Base-by-base conservation (phyloP, 2,113 vertebrate species). In the Gobio gobio region DNA sequence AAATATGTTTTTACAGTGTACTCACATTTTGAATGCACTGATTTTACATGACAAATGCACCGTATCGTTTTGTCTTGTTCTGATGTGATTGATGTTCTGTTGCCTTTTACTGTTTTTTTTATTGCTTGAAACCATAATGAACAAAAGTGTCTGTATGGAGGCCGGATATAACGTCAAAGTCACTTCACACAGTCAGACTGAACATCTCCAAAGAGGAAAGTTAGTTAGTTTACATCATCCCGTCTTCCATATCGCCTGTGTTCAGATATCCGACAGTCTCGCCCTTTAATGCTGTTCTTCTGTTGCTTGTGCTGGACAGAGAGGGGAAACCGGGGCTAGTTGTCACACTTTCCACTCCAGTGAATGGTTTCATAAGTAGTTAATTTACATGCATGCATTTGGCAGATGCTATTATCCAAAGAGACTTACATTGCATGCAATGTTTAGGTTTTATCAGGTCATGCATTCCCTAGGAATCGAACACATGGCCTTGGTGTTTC, bases 231-330 rank as follows among this genome's bases (percentile, higher is more conserved):
- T 64, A 51, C 78, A 84, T 63, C 85, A 56, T 82, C 40, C 1
- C 33, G 87, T 88, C 84, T 86, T 86, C 82, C 87, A 78, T 58
- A 16, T 61, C 22, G 49, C 79, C 59, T 82, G 63, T 66, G n/a
- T 83, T 86, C 40, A 54, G 51, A 54, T 18, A 54, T 18, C 18
- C 6, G 18, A 51, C 3, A 66, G 43, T 63, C 58, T 73, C 22
- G 22, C 73, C 26, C 83, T 68, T 77, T 83, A 61, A 83, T 20
- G 20, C 63, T 82, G 49, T 70, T 70, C 14, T 33, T 29, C n/a
- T 36, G 45, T 51, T 78, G 20, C 68, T 24, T 73, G 70, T 73
- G 70, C 40, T 24, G 43, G 43, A 73, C 43, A 8, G 12, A 54
- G 43, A 1, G n/a, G 2, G 16, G 14, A 49, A 14, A 33, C 24